Evolutionary conservation across 2,888 invertebrate species (phyloP).

Genomic region (Endomychus coccineus): DNA sequence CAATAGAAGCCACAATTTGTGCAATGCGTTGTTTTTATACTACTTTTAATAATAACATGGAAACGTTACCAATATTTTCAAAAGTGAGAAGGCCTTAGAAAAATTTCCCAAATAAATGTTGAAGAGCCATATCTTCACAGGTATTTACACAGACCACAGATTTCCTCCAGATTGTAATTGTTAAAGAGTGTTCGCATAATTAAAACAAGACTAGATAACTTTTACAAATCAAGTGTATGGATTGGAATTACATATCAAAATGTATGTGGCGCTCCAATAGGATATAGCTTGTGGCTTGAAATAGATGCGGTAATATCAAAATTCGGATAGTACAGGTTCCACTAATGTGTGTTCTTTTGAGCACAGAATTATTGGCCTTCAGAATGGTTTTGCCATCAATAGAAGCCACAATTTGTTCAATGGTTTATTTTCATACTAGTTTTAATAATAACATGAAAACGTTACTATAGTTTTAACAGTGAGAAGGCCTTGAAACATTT

Average conservation of each 20-base stretch:
- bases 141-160: constrained; percentile 56
- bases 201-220: constrained; percentile 42
- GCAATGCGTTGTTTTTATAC: no score
- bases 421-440: no score
- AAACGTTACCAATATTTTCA: no score
- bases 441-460: no score
- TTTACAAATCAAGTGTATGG: constrained; percentile 44
- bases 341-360: no score
- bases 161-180: constrained; percentile 45
- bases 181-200: constrained; percentile 47
- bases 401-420: no score
- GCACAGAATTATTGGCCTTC: no score
- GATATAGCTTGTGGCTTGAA: constrained; percentile 55
- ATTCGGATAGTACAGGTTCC: no score
- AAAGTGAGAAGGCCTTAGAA: constrained; percentile 20
- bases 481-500: constrained; percentile 26
- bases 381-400: no score
- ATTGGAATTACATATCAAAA: constrained; percentile 45
- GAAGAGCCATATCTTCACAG: constrained; percentile 55
- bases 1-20: no score
- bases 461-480: neutral
- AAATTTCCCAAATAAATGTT: constrained; percentile 44
- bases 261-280: constrained; percentile 34
- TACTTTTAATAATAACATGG: no score
- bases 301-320: constrained; percentile 52